Conservation (phyloP, 2,888 invertebrate species). For the Ellobium chinense region DNA sequence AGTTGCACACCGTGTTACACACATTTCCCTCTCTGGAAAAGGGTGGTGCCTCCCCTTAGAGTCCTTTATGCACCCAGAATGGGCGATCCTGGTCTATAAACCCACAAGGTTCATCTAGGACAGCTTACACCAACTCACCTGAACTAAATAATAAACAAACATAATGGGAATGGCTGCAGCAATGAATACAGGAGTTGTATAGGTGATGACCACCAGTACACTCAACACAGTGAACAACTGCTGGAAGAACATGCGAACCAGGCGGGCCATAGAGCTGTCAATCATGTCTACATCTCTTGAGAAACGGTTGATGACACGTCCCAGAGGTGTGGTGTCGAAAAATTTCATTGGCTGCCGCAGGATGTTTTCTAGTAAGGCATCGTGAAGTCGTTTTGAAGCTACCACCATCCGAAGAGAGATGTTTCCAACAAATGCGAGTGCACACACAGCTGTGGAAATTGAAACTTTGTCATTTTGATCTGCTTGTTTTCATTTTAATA, state of each 20-base stretch:
- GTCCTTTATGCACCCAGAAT: too few species aligned
- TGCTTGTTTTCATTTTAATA: too few species aligned
- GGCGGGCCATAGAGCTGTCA: conserved; percentile 47
- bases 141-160: conserved; percentile 73
- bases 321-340: conserved; percentile 51
- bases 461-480: too few species aligned
- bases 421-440: conserved; percentile 46
- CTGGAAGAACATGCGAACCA: conserved; percentile 49
- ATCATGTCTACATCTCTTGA: conserved; percentile 51
- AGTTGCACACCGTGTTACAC: too few species aligned
- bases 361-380: conserved; percentile 46
- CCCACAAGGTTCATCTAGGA: too few species aligned
- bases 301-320: conserved; percentile 51
- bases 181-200: conserved; percentile 73
- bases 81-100: too few species aligned
- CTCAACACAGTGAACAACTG: conserved; percentile 65
- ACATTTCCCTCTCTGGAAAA: too few species aligned
- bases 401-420: conserved; percentile 48
- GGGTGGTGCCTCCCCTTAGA: too few species aligned
- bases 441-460: conserved; percentile 41
- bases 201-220: conserved; percentile 75
- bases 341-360: conserved; percentile 52
- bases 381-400: conserved; percentile 47
- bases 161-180: conserved; percentile 71
- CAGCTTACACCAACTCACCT: conserved; percentile 67